Evolutionary conservation across 2,797 vertebrate genomes (phyloP), one percentile per base, ranked within the genome.

Genomic region (Falco rusticolus): DNA sequence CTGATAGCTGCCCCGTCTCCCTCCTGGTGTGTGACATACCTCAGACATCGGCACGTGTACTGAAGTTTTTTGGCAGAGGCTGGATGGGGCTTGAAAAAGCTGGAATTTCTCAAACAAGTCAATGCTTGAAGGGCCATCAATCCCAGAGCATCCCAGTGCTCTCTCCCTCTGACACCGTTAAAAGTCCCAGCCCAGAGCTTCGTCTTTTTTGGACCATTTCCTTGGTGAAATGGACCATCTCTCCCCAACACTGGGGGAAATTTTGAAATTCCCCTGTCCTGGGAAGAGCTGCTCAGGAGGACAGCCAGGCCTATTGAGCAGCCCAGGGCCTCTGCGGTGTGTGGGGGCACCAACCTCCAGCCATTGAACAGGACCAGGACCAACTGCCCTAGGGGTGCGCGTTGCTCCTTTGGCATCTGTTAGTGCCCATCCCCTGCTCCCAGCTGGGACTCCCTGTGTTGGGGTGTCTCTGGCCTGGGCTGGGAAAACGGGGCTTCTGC

Each of bases 311-410:
- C 28, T 72, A 24, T 41, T 53, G n/a, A 59, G 37, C 25, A 85
- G 71, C 51, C 26, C 34, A 2, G 24, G 33, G n/a, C 33, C 20
- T 85, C 34, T 83, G 39, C 56, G 29, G 31, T 50, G 7, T 13
- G 2, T 20, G 6, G 15, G 16, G 50, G 29, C n/a, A 34, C 74
- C 17, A 60, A 61, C 26, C 34, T 68, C 26, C 16, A 14, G 61
- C 53, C 0, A 0, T 43, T 2, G 0, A 69, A 51, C 39, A 80
- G 69, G 51, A 70, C 5, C 4, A 18, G 51, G 33, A 88, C 51
- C 0, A 0, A 66, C 56, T 56, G 37, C 56, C 34, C 61, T 34
- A 13, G 51, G 33, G 31, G 10, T 75, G 39, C 37, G 28, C 0
- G 0, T 31, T 64, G 56, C 18, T 89, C 51, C 51, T 25, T 74